phyloP scores from a whole-genome alignment of 2,888 invertebrate genomes.

The Beris chalybata region DNA sequence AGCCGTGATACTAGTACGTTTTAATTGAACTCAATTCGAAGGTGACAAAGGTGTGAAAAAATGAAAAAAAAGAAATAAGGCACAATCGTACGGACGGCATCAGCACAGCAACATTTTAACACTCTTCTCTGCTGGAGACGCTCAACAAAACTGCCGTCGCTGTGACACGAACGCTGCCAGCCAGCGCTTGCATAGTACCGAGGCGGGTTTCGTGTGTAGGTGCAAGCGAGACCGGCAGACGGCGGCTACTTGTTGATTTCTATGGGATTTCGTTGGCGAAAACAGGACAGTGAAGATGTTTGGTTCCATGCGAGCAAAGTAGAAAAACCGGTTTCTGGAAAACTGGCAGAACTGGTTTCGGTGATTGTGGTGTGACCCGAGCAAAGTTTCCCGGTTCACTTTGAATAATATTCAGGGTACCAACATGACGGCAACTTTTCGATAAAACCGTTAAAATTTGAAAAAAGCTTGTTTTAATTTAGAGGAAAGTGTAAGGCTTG shows the following conservation, averaged over 20 bases:
- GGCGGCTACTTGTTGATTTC: slow-evolving; percentile 20
- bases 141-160: slow-evolving; percentile 14
- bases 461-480: not conserved
- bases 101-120: not conserved
- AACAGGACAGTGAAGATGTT: not conserved
- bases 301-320: not conserved
- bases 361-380: not conserved
- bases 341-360: slow-evolving; percentile 12
- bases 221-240: not conserved
- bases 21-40: slow-evolving; percentile 2
- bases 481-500: no score
- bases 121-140: slow-evolving; percentile 8
- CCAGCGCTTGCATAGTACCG: not conserved
- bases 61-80: not conserved
- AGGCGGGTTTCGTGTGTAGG: not conserved
- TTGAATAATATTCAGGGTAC: not conserved
- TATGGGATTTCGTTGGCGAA: slow-evolving; percentile 2
- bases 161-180: slow-evolving; percentile 1
- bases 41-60: slow-evolving; percentile 18
- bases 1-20: not conserved
- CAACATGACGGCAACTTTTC: no score
- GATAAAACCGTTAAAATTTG: not conserved
- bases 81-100: not conserved
- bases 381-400: not conserved
- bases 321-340: slow-evolving; percentile 13